Evolutionary conservation across 2,888 invertebrate species (phyloP), one percentile per base, ranked within the genome.

Genomic region (Tethea ocularis): DNA sequence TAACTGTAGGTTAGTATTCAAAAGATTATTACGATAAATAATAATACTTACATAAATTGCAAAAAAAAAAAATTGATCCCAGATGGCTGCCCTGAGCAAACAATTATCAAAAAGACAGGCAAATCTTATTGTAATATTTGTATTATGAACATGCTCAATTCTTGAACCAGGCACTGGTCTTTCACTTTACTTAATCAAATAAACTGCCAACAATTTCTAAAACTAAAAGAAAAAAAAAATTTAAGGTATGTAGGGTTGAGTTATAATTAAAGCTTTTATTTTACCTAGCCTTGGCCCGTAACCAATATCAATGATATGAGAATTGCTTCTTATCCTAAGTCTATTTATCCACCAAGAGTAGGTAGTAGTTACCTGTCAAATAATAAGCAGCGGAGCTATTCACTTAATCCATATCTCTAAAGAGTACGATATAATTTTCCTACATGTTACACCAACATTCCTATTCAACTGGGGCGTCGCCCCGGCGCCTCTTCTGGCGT

Each of bases 401-500:
- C n/a, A 20, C 13, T 2, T 23, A 33, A 38, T 56, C 46, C 57
- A 62, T 57, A 56, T 6, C n/a, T 38, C 38, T 6, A 10, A 46
- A 10, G 46, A 17, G 46, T 59, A 59, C 61, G 65, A 68, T 68
- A 65, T 64, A 68, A 69, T 67, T 66, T 64, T 67, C 66, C 57
- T 69, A 72, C 63, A 76, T 74, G 46, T 67, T 65, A 76, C 82
- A 82, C 86, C 67, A 66, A 76, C 82, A 82, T 86, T 83, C 81
- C 74, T 76, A 75, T 74, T 74, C 72, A 69, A 71, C 68, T 64
- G 68, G 65, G 72, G 77, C 80, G 85, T 69, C 83, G 72, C 57
- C 65, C 61, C 67, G 86, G 82, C 79, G 84, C 72, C 22, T 77
- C 71, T 59, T 62, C 61, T 68, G 86, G 84, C 86, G 87, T 81